Conservation (phyloP, 1,140 invertebrate species). For the Magallana gigas region DNA sequence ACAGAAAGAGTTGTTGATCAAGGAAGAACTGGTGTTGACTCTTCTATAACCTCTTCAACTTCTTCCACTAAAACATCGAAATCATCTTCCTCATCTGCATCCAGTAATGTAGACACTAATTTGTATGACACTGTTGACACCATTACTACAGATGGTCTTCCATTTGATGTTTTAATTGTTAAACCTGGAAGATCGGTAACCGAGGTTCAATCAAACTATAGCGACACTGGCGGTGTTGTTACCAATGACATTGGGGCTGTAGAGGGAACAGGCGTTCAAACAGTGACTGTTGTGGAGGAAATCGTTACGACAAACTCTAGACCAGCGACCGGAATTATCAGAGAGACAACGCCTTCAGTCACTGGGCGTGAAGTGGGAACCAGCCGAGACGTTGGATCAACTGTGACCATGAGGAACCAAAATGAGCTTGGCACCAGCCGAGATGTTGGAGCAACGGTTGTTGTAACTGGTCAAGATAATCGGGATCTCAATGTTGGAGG, state of each 20-base stretch:
- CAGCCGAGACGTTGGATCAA: neutral
- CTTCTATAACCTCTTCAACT: neutral
- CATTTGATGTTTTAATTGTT: slow-evolving; percentile 17
- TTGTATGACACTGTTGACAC: neutral
- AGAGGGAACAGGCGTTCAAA: slow-evolving; percentile 4
- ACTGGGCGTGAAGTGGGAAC: neutral
- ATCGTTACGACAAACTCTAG: neutral
- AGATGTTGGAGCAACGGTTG: neutral
- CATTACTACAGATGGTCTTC: neutral
- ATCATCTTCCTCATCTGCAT: neutral
- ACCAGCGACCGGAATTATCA: neutral
- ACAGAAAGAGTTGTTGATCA: neutral
- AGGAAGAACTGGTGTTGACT: neutral
- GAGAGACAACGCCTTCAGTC: neutral
- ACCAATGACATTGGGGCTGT: slow-evolving; percentile 1
- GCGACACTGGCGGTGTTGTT: neutral
- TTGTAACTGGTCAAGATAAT: neutral
- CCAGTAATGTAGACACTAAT: neutral
- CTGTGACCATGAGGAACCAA: neutral
- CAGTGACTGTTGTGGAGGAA: neutral
- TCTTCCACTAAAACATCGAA: neutral
- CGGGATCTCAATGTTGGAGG: neutral
- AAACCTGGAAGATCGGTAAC: slow-evolving; percentile 18
- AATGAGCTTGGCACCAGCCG: neutral
- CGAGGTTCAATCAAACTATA: slow-evolving; percentile 14